Percentiles rank a stretch among this genome's conserved stretches.
Conservation (phyloP, 1,140 invertebrate genomes). For the Akabosia matsudoensis region DNA sequence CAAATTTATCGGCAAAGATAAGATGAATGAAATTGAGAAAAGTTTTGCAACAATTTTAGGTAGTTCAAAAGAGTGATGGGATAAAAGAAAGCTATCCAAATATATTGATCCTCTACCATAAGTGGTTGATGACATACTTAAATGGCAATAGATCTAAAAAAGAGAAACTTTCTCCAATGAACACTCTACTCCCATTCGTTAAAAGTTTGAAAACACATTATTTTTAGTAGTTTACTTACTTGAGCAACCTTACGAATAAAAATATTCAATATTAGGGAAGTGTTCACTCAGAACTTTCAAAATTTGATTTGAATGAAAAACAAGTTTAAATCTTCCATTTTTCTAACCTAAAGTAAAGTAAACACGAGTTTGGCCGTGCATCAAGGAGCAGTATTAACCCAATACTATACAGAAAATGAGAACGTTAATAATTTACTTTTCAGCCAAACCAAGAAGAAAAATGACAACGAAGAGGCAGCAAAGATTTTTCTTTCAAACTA, state of each 20-base stretch:
- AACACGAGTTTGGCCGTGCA: too few species aligned
- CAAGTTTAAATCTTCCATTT: too few species aligned
- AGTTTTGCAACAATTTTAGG: background rate
- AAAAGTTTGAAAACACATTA: background rate
- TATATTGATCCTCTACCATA: background rate
- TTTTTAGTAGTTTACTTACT: too few species aligned
- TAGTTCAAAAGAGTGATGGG: background rate
- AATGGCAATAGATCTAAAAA: background rate
- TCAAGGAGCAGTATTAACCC: too few species aligned
- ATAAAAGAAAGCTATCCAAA: too few species aligned
- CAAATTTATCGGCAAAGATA: conserved; percentile 7
- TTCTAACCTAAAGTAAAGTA: too few species aligned
- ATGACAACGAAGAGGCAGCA: conserved; percentile 43
- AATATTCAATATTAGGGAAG: too few species aligned
- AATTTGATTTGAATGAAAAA: too few species aligned
- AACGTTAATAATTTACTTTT: background rate
- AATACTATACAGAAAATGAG: background rate
- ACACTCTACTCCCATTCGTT: background rate
- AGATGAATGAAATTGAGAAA: background rate
- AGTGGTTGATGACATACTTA: background rate
- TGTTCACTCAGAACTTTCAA: too few species aligned
- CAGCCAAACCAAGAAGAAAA: background rate
- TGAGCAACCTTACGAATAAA: too few species aligned
- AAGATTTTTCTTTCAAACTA: conserved; percentile 46
- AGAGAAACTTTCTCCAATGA: background rate